These are phyloP conservation scores for Orthosia incerta DNA, from an alignment of 2,888 invertebrate genomes.

Conservation along the genomic window DNA sequence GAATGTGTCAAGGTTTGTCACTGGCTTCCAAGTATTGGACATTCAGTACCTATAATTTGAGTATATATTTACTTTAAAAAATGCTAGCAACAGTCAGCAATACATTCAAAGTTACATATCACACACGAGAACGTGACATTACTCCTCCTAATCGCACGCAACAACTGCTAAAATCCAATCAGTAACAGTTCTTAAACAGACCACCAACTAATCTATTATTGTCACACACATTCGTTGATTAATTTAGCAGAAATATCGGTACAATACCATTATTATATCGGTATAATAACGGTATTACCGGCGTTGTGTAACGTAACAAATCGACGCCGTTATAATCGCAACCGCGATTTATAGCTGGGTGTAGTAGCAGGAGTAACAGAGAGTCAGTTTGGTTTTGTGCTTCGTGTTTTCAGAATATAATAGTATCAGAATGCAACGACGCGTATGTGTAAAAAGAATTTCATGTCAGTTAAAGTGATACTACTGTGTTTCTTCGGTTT, in stretches of 20 bases:
- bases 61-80: neutral
- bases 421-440: too few relatives aligned
- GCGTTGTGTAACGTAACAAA: conserved; percentile 59
- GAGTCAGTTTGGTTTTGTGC: conserved; percentile 20
- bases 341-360: conserved; percentile 60
- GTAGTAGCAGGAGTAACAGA: conserved; percentile 29
- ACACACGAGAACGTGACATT: neutral
- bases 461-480: too few relatives aligned
- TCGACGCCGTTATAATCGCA: conserved; percentile 60
- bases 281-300: conserved; percentile 45
- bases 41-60: too few relatives aligned
- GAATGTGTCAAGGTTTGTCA: too few relatives aligned
- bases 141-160: neutral
- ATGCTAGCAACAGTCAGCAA: neutral
- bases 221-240: conserved; percentile 56
- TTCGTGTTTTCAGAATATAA: too few relatives aligned
- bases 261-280: conserved; percentile 57
- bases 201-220: conserved; percentile 39
- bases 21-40: too few relatives aligned
- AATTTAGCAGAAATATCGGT: conserved; percentile 55
- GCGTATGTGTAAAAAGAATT: too few relatives aligned
- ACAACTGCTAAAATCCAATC: conserved; percentile 18
- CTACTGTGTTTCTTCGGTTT: too few relatives aligned
- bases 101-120: neutral
- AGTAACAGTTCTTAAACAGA: conserved; percentile 31